A percentile compares a stretch with the other conserved stretches of the same genome.
These are phyloP conservation scores for Orussus abietinus DNA, from an alignment of 1,140 invertebrate genomes.

Conservation along the genomic window DNA sequence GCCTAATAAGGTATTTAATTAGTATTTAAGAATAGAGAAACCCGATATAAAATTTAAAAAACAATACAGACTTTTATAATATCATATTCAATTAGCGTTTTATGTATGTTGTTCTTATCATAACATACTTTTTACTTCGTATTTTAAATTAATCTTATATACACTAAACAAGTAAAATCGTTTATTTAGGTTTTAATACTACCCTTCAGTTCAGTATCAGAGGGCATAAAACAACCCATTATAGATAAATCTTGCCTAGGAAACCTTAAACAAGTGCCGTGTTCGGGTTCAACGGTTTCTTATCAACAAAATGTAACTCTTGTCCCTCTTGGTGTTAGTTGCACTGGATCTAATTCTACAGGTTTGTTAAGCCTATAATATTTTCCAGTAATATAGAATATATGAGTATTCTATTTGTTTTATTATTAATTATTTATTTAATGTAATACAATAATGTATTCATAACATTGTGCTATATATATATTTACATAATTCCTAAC, in stretches of 20 bases:
- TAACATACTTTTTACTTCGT: constrained; percentile 1
- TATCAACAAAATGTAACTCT: constrained; percentile 25
- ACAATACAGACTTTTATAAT: too few relatives aligned
- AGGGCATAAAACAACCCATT: constrained; percentile 15
- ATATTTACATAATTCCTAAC: constrained; percentile 13
- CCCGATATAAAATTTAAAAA: too few relatives aligned
- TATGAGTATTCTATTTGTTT: constrained; percentile 9
- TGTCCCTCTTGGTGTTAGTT: constrained; percentile 21
- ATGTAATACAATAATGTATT: neutral
- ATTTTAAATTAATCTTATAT: neutral
- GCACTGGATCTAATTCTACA: constrained; percentile 14
- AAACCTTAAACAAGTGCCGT: constrained; percentile 17
- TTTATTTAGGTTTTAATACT: constrained; percentile 23
- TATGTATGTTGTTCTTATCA: neutral
- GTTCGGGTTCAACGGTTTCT: constrained; percentile 9
- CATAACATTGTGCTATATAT: neutral
- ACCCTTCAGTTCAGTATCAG: constrained; percentile 19
- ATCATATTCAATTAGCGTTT: neutral
- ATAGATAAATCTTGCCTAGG: constrained; percentile 13
- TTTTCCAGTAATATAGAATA: too few relatives aligned
- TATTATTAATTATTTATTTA: constrained; percentile 4
- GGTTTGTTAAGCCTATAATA: constrained; percentile 24
- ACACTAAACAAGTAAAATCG: constrained; percentile 2
- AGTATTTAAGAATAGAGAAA: neutral
- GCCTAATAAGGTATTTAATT: constrained; percentile 26